Evolutionary conservation across 2,888 invertebrate species (phyloP), one percentile per base, ranked within the genome.

Genomic region (Tenodera sinensis): DNA sequence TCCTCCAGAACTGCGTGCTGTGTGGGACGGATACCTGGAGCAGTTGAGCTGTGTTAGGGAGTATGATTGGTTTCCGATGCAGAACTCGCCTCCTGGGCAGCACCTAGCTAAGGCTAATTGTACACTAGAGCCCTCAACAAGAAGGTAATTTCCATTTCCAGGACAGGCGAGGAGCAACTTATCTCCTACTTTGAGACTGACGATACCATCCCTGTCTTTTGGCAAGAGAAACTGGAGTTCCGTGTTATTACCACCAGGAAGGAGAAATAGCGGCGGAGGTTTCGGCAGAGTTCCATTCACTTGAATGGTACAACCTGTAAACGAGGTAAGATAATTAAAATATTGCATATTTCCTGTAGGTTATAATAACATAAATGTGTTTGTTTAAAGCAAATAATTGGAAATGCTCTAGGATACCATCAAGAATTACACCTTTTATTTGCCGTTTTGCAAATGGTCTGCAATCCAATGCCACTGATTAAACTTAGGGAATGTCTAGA

Each of bases 1-100:
- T 28, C 92, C 92, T 15, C 91, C 92, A 3, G 95, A 94, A 84
- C 91, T 92, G 89, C 93, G 92, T 0, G 95, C 93, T 0, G 93
- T 93, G 90, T 94, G 93, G 88, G 89, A 92, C 0, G 94, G 91
- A 90, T 94, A 92, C 0, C 34, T 83, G n/a, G 93, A 93, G 91
- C 95, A 95, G 9, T 93, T 93, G 27, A 95, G 92, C 9, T 92
- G 92, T 12, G 93, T 92, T 91, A 95, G 95, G 0, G 91, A 91
- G 82, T 91, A 90, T 83, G 90, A 90, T 88, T 91, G 82, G 28
- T 90, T 90, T 82, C 71, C 15, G 28, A 90, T 28, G 6, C n/a
- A 28, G 88, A 90, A 90, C 34, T 54, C 85, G 14, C 83, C 86
- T 20, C 88, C 90, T 4, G 89, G 84, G 6, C 47, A 88, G 84